Evolutionary conservation across 1,140 invertebrate genomes (phyloP).

Genomic region (Lasaia peninsularis): DNA sequence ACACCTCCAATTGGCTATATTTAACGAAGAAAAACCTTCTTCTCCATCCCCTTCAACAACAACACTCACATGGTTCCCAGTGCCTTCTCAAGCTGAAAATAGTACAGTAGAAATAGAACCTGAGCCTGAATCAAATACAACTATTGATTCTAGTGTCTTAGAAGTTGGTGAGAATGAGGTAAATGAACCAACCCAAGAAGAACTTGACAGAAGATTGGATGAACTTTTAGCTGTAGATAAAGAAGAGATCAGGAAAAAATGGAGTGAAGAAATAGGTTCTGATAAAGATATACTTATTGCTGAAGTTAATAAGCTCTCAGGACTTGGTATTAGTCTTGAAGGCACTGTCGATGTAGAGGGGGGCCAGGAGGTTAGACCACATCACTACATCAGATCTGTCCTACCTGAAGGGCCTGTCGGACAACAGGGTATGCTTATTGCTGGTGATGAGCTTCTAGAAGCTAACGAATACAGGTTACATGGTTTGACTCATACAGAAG

Average conservation of each 20-base stretch:
- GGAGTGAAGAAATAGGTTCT: slow-evolving; percentile 84
- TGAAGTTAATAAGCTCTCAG: slow-evolving; percentile 90
- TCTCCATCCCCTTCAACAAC: slow-evolving; percentile 85
- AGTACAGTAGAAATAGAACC: slow-evolving; percentile 79
- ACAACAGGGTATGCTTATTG: slow-evolving; percentile 85
- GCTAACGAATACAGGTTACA: slow-evolving; percentile 93
- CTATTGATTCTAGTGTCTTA: slow-evolving; percentile 80
- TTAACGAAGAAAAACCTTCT: slow-evolving; percentile 81
- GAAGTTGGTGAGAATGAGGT: slow-evolving; percentile 65
- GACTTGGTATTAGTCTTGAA: slow-evolving; percentile 94
- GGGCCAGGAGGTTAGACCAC: slow-evolving; percentile 88
- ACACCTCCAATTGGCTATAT: slow-evolving; percentile 90
- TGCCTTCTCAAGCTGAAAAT: slow-evolving; percentile 79
- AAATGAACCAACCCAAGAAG: slow-evolving; percentile 77
- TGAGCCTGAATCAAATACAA: slow-evolving; percentile 82
- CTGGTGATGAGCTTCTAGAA: slow-evolving; percentile 94
- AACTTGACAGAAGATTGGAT: slow-evolving; percentile 77
- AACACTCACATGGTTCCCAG: slow-evolving; percentile 85
- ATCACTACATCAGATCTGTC: slow-evolving; percentile 92
- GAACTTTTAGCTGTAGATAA: slow-evolving; percentile 75
- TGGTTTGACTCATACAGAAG: slow-evolving; percentile 92
- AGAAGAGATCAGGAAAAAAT: slow-evolving; percentile 81
- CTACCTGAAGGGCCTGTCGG: slow-evolving; percentile 93
- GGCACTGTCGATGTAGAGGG: slow-evolving; percentile 94
- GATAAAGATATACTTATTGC: slow-evolving; percentile 87